Evolutionary conservation across 2,888 invertebrate species (phyloP).

Genomic region (Torymus aiolomorphi): DNA sequence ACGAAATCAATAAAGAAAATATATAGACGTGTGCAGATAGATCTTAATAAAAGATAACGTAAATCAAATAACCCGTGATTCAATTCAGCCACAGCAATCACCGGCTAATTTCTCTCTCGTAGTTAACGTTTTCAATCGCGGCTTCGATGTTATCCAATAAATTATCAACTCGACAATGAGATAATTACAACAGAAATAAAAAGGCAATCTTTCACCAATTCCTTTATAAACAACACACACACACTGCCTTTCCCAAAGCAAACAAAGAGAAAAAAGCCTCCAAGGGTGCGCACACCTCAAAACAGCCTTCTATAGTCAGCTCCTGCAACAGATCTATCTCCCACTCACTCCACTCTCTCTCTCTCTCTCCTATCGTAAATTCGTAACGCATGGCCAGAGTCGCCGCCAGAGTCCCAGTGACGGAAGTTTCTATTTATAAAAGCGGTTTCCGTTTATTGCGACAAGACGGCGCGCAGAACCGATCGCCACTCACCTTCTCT

Average conservation of each 20-base stretch:
- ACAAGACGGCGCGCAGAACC: slow-evolving; percentile 3
- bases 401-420: slow-evolving; percentile 34
- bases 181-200: not conserved
- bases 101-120: slow-evolving; percentile 3
- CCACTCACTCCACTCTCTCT: slow-evolving; percentile 5
- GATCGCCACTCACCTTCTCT: too few relatives aligned
- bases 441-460: slow-evolving; percentile 51
- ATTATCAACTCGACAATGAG: slow-evolving; percentile 1
- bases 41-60: slow-evolving; percentile 32
- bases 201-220: too few relatives aligned
- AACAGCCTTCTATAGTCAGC: too few relatives aligned
- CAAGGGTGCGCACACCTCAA: not conserved
- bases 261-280: slow-evolving; percentile 12
- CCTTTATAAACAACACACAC: too few relatives aligned
- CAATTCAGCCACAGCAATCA: slow-evolving; percentile 19
- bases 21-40: not conserved
- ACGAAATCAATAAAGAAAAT: slow-evolving; percentile 28
- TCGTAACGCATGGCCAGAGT: slow-evolving; percentile 48
- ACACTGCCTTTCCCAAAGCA: not conserved
- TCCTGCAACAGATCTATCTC: not conserved
- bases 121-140: not conserved
- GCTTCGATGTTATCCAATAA: not conserved
- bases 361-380: slow-evolving; percentile 41
- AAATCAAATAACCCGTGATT: slow-evolving; percentile 31
- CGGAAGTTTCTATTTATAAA: slow-evolving; percentile 59